Evolutionary conservation across 2,113 vertebrate species (phyloP), one percentile per base, ranked within the genome.

Genomic region (Serinus canaria): DNA sequence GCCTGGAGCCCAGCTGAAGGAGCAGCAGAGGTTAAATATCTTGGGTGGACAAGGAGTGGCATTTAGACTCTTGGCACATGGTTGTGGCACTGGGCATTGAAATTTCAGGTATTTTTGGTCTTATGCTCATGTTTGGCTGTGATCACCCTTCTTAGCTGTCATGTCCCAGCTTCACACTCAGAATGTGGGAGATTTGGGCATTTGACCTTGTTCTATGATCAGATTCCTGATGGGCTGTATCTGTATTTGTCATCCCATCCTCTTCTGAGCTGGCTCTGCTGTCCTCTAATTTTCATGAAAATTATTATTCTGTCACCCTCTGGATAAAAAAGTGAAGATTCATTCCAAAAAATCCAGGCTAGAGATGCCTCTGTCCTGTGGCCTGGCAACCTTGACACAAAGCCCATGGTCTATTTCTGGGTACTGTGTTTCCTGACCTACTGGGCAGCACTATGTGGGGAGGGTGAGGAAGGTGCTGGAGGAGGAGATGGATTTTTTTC

Each of bases 311-410:
- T 56, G 3, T 24, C 7, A 35, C 11, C 3, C 9, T 60, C 55
- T 47, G 24, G 22, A 46, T 50, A 37, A 62, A 70, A 53, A n/a
- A 25, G 8, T 30, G 13, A 80, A 19, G 7, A 47, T 18, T 20
- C 1, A 17, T 47, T 60, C 3, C 1, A 18, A 47, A 43, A 39
- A 27, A 33, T 3, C 0, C 2, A 84, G 37, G 11, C 13, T 7
- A 64, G 33, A 52, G 13, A 43, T 35, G 11, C 4, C 21, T 37
- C 30, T 31, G 4, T 50, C 15, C 46, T 47, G 41, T 25, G 4
- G 6, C 21, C 31, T 56, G 18, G 6, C 10, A 82, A n/a, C 7
- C 6, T 56, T 0, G 0, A 4, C 39, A 33, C 7, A 49, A 78
- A 78, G 20, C 28, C 30, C 10, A 2, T 25, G 24, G 15, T 27